Evolutionary conservation across 2,113 vertebrate genomes (phyloP).

Genomic region (Notarius lentiginosus): DNA sequence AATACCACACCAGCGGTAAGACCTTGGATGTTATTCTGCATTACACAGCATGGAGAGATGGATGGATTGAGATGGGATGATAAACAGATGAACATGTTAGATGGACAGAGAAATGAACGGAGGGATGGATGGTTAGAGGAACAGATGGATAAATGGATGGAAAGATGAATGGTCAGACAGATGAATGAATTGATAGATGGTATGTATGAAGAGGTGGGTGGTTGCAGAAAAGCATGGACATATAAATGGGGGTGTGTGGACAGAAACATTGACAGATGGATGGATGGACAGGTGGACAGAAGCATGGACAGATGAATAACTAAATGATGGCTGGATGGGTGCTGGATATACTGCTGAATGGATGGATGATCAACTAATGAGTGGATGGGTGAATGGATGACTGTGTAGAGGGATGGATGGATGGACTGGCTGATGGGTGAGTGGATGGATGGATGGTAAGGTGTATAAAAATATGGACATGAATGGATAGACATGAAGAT

Average conservation of each 20-base stretch:
- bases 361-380: background rate
- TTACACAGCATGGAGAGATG: background rate
- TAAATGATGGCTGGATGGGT: no score
- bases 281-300: no score
- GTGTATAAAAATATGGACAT: background rate
- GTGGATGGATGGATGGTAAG: background rate
- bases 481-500: background rate
- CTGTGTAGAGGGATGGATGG: background rate
- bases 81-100: background rate
- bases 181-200: background rate
- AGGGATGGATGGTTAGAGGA: background rate
- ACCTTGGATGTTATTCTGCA: background rate
- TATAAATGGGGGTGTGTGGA: background rate
- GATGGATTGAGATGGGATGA: background rate
- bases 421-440: background rate
- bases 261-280: background rate
- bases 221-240: background rate
- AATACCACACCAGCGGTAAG: constrained; percentile 83
- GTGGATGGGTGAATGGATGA: no score
- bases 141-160: background rate
- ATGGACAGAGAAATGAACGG: background rate
- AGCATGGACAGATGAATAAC: no score
- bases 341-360: no score
- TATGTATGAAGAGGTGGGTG: background rate
- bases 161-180: background rate